These are phyloP conservation scores for Epinotia ramella DNA, from an alignment of 2,888 invertebrate species.

Conservation along the genomic window DNA sequence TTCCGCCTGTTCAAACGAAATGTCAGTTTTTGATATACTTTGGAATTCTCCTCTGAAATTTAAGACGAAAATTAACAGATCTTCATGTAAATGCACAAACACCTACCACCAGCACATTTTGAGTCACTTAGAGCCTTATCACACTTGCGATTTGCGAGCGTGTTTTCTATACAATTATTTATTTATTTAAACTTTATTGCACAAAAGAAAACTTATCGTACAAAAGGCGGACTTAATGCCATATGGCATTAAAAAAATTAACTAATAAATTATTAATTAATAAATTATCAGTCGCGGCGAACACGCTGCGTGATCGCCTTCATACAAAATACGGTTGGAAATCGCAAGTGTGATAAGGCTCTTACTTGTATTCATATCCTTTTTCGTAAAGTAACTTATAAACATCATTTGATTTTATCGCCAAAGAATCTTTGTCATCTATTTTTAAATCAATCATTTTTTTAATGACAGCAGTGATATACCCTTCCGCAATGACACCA, in stretches of 20 bases:
- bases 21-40: constrained; percentile 29
- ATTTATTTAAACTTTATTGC: too few relatives aligned
- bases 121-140: too few relatives aligned
- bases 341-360: too few relatives aligned
- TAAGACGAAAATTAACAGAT: not conserved
- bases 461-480: not conserved
- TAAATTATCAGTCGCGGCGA: too few relatives aligned
- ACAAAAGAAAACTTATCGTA: too few relatives aligned
- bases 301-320: too few relatives aligned
- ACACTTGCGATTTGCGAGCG: too few relatives aligned
- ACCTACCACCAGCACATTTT: not conserved
- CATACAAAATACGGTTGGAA: too few relatives aligned
- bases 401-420: constrained; percentile 18
- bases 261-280: too few relatives aligned
- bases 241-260: too few relatives aligned
- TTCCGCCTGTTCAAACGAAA: constrained; percentile 22
- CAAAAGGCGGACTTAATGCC: too few relatives aligned
- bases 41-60: constrained; percentile 46
- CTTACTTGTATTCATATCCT: constrained; percentile 41
- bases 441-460: not conserved
- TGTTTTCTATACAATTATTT: too few relatives aligned
- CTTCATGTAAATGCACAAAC: not conserved
- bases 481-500: constrained; percentile 29
- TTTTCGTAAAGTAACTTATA: constrained; percentile 41
- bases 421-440: constrained; percentile 10